A percentile compares a stretch with the other conserved stretches of the same genome.
Evolutionary conservation across 2,888 invertebrate species (phyloP).

Genomic region (Bibio marci): DNA sequence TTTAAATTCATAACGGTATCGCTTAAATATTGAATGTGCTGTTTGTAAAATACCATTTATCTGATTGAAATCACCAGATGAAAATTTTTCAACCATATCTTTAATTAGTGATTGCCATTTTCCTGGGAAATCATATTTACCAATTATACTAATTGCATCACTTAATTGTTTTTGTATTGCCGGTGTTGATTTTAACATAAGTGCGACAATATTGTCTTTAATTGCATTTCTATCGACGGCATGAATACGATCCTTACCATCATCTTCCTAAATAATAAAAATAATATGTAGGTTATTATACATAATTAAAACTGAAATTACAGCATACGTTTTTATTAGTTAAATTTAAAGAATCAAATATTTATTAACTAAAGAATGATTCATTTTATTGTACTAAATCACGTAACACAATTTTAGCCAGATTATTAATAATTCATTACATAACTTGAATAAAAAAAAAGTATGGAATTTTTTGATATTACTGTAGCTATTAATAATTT

Average conservation of each 20-base stretch:
- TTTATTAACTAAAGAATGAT: no score
- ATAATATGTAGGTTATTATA: no score
- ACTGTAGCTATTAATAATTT: no score
- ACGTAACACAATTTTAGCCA: no score
- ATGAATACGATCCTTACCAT: slow-evolving; percentile 63
- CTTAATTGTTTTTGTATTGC: slow-evolving; percentile 86
- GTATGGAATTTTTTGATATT: no score
- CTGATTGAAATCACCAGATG: slow-evolving; percentile 78
- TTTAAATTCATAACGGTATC: slow-evolving; percentile 90
- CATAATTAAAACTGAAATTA: no score
- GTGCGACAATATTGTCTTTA: slow-evolving; percentile 69
- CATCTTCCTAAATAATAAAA: slow-evolving; percentile 45
- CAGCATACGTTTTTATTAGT: no score
- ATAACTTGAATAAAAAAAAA: no score
- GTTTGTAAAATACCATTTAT: slow-evolving; percentile 91
- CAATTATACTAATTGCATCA: slow-evolving; percentile 90
- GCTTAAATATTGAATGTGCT: slow-evolving; percentile 90
- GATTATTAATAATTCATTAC: no score
- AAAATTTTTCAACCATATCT: slow-evolving; percentile 86
- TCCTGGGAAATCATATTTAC: slow-evolving; percentile 90
- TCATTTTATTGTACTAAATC: no score
- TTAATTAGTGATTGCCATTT: slow-evolving; percentile 90
- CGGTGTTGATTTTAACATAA: slow-evolving; percentile 86
- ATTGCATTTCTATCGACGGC: slow-evolving; percentile 59
- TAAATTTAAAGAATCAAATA: no score